These are phyloP conservation scores for Sthenelais limicola DNA, from an alignment of 2,888 invertebrate genomes.

Conservation along the genomic window DNA sequence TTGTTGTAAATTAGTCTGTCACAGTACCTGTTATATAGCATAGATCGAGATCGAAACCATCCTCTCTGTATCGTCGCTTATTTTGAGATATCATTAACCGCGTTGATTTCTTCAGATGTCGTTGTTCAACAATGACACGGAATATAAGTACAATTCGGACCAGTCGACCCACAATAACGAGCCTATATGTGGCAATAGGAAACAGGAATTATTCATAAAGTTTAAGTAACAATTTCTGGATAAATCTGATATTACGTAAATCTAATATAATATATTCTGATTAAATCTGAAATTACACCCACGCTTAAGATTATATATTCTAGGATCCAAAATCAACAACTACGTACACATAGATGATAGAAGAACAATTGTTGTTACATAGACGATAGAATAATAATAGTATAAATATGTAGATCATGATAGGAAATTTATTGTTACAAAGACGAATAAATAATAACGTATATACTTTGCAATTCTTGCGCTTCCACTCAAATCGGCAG, in stretches of 20 bases:
- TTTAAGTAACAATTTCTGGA: too few relatives aligned
- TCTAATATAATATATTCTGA: too few relatives aligned
- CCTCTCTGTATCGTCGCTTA: slow-evolving; percentile 73
- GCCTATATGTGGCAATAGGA: slow-evolving; percentile 57
- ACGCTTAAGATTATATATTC: too few relatives aligned
- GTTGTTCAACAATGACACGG: slow-evolving; percentile 71
- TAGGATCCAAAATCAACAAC: too few relatives aligned
- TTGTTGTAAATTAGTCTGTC: neutral
- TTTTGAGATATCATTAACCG: slow-evolving; percentile 74
- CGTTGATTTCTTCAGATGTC: slow-evolving; percentile 70
- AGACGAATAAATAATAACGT: slow-evolving; percentile 6
- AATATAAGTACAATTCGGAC: slow-evolving; percentile 70
- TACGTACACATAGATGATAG: too few relatives aligned
- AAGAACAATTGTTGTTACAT: too few relatives aligned
- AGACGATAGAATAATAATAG: too few relatives aligned
- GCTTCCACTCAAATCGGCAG: slow-evolving; percentile 28
- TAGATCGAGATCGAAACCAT: slow-evolving; percentile 75
- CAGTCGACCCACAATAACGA: slow-evolving; percentile 66
- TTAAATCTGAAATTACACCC: too few relatives aligned
- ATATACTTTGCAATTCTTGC: slow-evolving; percentile 15
- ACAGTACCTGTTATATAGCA: slow-evolving; percentile 73
- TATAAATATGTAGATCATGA: too few relatives aligned
- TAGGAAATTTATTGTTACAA: too few relatives aligned
- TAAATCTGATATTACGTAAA: too few relatives aligned
- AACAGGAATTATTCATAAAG: slow-evolving; percentile 4